Evolutionary conservation across 1,140 invertebrate species (phyloP), one percentile per base, ranked within the genome.

Genomic region (Druon quercuslanigerum): DNA sequence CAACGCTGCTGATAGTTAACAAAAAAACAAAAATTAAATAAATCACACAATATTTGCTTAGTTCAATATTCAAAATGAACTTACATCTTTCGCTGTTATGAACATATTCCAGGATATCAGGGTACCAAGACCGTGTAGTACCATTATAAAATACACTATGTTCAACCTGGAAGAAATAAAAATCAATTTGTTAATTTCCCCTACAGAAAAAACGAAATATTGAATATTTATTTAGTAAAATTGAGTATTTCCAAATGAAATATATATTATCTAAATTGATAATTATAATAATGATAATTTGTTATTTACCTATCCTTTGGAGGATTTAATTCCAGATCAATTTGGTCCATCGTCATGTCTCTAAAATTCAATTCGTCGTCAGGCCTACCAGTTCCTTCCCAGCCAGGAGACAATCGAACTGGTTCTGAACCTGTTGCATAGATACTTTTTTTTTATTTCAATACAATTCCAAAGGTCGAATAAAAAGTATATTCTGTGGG

Each of bases 41-140:
- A 33, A 46, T 46, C 40, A 5, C 8, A 5, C 2, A 46, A 9
- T 46, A 46, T 46, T 8, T 46, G 9, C 2, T 46, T 11, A 46
- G 40, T 46, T 46, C 9, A 11, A 46, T 9, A 40, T 66, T 40
- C 16, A 66, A 66, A 33, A 82, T 25, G 73, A 76, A 93, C 94
- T 95, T 93, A 98, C 97, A 79, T 89, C 83, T 89, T 96, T 96
- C 11, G 98, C 98, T 73, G 96, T 99, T 83, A 99, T 99, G 89
- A 99, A 99, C 97, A 99, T 99, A 90, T 99, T 99, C 98, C 98
- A 99, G 16, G 98, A 97, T 92, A 98, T 98, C 50, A 99, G 93
- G 0, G 95, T 96, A 13, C 98, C 98, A 78, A 99, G 93, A n/a
- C 99, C 99, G 92, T 99, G 98, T 50, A 99, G 92, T 72, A 99